A percentile compares a stretch with the other conserved stretches of the same genome.
Conservation (phyloP, 1,140 invertebrate genomes). For the Calycopis cecrops region DNA sequence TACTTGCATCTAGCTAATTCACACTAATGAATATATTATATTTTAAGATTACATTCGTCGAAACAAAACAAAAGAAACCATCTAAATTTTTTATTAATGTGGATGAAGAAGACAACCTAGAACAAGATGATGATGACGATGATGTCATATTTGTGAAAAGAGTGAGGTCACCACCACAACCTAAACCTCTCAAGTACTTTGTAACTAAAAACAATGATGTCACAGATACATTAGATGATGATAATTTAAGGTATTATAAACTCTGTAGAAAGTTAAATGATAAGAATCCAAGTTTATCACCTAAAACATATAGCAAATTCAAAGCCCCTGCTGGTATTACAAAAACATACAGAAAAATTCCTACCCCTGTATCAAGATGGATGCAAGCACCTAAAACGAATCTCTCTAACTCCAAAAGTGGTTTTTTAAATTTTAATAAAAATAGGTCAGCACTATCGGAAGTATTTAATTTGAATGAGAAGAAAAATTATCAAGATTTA, state of each 20-base stretch:
- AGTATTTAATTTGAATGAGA: conserved; percentile 69
- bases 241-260: conserved; percentile 38
- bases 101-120: conserved; percentile 43
- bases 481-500: conserved; percentile 63
- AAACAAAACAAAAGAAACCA: conserved; percentile 43
- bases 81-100: conserved; percentile 51
- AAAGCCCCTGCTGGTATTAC: conserved; percentile 51
- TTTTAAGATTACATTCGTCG: conserved; percentile 52
- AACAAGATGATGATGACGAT: conserved; percentile 35
- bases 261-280: conserved; percentile 43
- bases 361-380: conserved; percentile 50
- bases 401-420: conserved; percentile 37
- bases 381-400: conserved; percentile 44
- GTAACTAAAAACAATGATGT: conserved; percentile 29
- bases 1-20: too few relatives aligned
- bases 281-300: conserved; percentile 34
- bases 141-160: conserved; percentile 61
- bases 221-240: conserved; percentile 26
- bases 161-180: conserved; percentile 33
- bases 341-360: conserved; percentile 50
- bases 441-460: conserved; percentile 51
- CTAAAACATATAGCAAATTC: conserved; percentile 46
- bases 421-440: conserved; percentile 45
- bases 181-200: conserved; percentile 48
- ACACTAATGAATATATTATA: too few relatives aligned